Conservation (phyloP, 37 sponge, comb jelly and placozoan species). For the Cladorhizidae sp. region DNA sequence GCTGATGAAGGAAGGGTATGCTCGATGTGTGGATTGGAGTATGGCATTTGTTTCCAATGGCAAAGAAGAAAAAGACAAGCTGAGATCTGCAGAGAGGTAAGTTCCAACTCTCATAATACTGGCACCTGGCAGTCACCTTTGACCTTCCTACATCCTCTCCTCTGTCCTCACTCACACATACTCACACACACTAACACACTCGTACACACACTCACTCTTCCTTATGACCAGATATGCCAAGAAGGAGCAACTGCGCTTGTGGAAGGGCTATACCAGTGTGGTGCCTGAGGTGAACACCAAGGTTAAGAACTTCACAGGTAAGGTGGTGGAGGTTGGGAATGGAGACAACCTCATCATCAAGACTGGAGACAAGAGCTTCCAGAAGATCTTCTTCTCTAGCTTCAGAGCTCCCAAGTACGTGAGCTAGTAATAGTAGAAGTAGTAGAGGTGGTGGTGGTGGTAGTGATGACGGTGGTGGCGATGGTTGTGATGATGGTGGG, state of each 20-base stretch:
- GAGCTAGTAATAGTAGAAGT: background rate
- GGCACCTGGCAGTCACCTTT: too few species aligned
- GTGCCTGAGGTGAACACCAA: slow-evolving; percentile 20
- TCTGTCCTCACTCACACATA: background rate
- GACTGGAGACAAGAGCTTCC: slow-evolving; percentile 50
- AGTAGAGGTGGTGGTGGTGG: background rate
- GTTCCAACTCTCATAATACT: too few species aligned
- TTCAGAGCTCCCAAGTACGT: slow-evolving; percentile 83
- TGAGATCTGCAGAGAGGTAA: slow-evolving; percentile 85
- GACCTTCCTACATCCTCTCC: background rate
- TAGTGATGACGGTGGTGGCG: too few species aligned
- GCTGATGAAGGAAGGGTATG: slow-evolving; percentile 90
- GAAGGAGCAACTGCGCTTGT: slow-evolving; percentile 63
- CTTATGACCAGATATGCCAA: slow-evolving; percentile 59
- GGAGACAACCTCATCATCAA: slow-evolving; percentile 88
- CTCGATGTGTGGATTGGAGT: slow-evolving; percentile 97
- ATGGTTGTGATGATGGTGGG: too few species aligned
- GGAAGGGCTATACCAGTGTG: slow-evolving; percentile 60
- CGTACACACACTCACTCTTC: background rate
- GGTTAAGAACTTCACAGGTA: slow-evolving; percentile 66
- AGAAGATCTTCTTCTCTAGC: slow-evolving; percentile 93
- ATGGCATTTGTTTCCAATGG: slow-evolving; percentile 81
- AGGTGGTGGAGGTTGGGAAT: slow-evolving; percentile 91
- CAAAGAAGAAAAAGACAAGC: slow-evolving; percentile 72
- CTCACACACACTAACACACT: too few species aligned